These are phyloP conservation scores for Tetragonisca angustula DNA, from an alignment of 2,888 invertebrate genomes.

Conservation along the genomic window DNA sequence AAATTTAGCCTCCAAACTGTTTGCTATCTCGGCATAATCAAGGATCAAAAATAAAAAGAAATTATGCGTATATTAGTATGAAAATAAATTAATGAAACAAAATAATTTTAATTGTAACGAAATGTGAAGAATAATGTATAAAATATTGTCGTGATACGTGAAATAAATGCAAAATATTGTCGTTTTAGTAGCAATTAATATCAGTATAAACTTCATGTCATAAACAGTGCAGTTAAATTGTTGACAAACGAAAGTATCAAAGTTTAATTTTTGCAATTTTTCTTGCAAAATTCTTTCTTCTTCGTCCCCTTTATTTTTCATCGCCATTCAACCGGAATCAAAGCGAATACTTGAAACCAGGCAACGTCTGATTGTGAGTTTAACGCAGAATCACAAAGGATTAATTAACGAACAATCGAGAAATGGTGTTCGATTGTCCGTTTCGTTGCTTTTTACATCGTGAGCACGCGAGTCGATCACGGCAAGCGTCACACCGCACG, in stretches of 20 bases:
- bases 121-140: no score
- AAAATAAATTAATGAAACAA: no score
- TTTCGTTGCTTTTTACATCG: conserved; percentile 35
- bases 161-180: background rate
- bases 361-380: no score
- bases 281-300: background rate
- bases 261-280: background rate
- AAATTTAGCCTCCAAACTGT: no score
- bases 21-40: no score
- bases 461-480: conserved; percentile 9
- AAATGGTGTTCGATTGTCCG: background rate
- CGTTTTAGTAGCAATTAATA: background rate
- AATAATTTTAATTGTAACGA: no score
- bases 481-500: conserved; percentile 23
- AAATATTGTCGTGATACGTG: background rate
- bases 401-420: background rate
- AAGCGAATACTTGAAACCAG: no score
- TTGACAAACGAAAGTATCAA: background rate
- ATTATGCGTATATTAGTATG: no score
- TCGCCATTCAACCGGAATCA: no score
- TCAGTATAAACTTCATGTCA: background rate
- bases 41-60: no score
- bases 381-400: background rate
- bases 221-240: background rate
- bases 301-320: no score